Percentiles rank a stretch among this genome's conserved stretches.
These are phyloP conservation scores for Centruroides vittatus DNA, from an alignment of 1,140 invertebrate genomes.

Conservation along the genomic window DNA sequence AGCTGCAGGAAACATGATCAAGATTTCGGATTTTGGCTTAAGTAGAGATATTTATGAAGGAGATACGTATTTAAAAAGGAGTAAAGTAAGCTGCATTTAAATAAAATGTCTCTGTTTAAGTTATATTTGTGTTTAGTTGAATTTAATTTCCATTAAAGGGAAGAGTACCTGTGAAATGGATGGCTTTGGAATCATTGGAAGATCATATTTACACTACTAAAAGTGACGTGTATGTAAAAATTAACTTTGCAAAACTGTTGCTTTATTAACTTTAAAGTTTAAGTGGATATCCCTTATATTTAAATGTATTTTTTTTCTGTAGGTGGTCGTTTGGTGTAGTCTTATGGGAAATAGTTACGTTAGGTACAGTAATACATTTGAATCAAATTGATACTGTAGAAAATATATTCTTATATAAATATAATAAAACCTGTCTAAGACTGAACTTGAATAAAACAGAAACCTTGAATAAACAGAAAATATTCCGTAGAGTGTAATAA, in stretches of 20 bases:
- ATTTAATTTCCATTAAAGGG: conserved; percentile 52
- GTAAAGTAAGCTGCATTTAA: conserved; percentile 48
- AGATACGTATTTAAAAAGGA: conserved; percentile 56
- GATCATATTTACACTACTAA: conserved; percentile 79
- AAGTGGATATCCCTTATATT: too few relatives aligned
- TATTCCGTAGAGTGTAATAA: too few relatives aligned
- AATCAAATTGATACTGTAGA: too few relatives aligned
- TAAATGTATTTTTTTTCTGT: neutral
- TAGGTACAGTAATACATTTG: conserved; percentile 38
- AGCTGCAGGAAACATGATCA: conserved; percentile 55
- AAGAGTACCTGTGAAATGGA: conserved; percentile 96
- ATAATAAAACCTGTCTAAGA: too few relatives aligned
- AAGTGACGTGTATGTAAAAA: conserved; percentile 53
- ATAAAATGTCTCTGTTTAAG: too few relatives aligned
- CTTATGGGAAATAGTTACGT: conserved; percentile 78
- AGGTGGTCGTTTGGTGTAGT: conserved; percentile 78
- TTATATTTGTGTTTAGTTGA: too few relatives aligned
- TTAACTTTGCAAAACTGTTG: too few relatives aligned
- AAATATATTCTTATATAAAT: too few relatives aligned
- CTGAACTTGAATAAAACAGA: too few relatives aligned
- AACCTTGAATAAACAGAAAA: too few relatives aligned
- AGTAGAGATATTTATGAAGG: conserved; percentile 73
- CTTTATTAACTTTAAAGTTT: too few relatives aligned
- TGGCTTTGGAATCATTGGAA: conserved; percentile 90
- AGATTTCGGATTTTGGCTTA: conserved; percentile 76